Base-by-base conservation (phyloP, 2,797 vertebrate species). In the Sebastolobus alascanus region DNA sequence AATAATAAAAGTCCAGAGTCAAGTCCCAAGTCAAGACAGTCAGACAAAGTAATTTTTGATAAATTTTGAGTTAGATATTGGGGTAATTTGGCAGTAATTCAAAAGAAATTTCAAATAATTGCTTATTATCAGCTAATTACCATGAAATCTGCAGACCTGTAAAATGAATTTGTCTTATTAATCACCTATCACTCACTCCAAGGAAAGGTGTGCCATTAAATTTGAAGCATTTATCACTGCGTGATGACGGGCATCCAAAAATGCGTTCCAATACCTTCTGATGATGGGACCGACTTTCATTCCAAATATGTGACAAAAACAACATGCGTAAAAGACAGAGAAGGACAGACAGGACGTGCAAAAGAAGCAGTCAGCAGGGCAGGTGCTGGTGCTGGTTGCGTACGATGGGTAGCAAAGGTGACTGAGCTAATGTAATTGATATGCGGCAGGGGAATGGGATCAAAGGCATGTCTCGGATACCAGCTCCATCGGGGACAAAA, bases 391-490 rank as follows among this genome's bases (percentile, higher is more conserved):
- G 91, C 50, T 74, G 66, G 4, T 68, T 82, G 74, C 59, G 84
- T 74, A 65, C 27, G 76, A 77, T 69, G 86, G 78, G 85, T 80
- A 89, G 90, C 83, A 91, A 94, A 94, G 93, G 92, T 92, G 90
- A 84, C 89, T 89, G 90, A 91, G 93, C 89, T 91, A 83, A 92
- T 90, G 93, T 89, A 87, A 93, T 90, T 90, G 90, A 92, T 94
- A 94, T 84, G 88, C 77, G 76, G 69, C 78, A 40, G 38, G 89
- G 88, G 84, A 52, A 79, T 22, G 65, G 87, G 78, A 91, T 93
- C 92, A 94, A 92, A 95, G 86, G 75, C 87, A 92, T 92, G 84
- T 20, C 77, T 89, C 77, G 75, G 79, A 94, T 90, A 80, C 82
- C 86, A 75, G 84, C 81, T 59, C 81, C 72, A 87, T 85, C 75